Evolutionary conservation across 2,113 vertebrate genomes (phyloP).

Genomic region (Hystrix brachyura): DNA sequence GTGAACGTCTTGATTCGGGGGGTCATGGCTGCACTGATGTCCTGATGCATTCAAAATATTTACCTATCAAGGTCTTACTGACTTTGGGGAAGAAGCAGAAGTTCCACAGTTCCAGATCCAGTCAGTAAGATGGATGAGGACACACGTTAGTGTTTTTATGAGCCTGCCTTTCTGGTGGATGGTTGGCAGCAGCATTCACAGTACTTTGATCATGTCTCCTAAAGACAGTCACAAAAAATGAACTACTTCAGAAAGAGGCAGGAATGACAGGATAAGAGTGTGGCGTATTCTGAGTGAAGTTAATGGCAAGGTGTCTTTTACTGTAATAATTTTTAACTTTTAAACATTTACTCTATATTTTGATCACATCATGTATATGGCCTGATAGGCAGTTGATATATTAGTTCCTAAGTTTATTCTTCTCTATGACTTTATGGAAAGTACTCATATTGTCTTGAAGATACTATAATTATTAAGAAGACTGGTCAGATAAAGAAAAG

Average conservation of each 20-base stretch:
- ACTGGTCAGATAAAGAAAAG: not conserved
- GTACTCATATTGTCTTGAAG: not conserved
- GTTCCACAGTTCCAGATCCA: not conserved
- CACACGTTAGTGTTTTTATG: not conserved
- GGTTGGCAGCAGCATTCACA: not conserved
- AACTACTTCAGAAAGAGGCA: not conserved
- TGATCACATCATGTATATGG: not conserved
- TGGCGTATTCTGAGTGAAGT: not conserved
- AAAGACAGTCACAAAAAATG: not conserved
- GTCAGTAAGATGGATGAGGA: not conserved
- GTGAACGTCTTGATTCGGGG: not conserved
- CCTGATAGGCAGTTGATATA: not conserved
- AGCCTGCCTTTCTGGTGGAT: not conserved
- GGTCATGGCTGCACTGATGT: not conserved
- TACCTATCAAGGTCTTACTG: not conserved
- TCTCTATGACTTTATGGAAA: not conserved
- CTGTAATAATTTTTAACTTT: not conserved
- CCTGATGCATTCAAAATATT: not conserved
- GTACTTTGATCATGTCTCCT: not conserved
- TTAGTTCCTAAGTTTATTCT: not conserved
- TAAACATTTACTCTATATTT: not conserved
- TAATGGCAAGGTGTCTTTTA: not conserved
- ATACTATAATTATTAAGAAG: not conserved
- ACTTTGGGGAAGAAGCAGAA: not conserved
- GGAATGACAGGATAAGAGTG: not conserved